Evolutionary conservation across 35 echinoderm and acorn worm genomes (phyloP).

Genomic region (Chiridota heheva): DNA sequence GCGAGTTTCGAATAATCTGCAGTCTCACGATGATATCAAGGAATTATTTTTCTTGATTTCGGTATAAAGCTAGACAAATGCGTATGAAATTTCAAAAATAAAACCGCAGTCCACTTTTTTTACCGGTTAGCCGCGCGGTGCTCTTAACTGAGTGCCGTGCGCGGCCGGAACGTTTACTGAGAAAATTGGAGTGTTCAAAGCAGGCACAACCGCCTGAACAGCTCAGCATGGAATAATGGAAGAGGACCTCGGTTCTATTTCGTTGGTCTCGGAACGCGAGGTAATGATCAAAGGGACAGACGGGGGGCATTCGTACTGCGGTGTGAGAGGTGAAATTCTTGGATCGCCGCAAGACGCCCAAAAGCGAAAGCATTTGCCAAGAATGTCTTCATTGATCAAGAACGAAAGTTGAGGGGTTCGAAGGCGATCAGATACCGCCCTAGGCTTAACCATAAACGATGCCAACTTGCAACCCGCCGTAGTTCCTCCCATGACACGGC

Average conservation of each 20-base stretch:
- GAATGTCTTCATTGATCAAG: constrained; percentile 74
- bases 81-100: no score
- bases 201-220: constrained; percentile 55
- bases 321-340: constrained; percentile 86
- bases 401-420: constrained; percentile 65
- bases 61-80: no score
- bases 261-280: constrained; percentile 44
- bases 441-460: no score
- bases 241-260: constrained; percentile 53
- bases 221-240: constrained; percentile 57
- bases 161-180: not conserved
- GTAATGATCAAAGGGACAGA: constrained; percentile 46
- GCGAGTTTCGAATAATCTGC: no score
- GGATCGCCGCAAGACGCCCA: constrained; percentile 67
- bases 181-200: constrained; percentile 66
- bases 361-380: constrained; percentile 70
- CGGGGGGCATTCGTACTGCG: constrained; percentile 82
- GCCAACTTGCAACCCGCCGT: no score
- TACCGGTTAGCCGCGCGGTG: no score
- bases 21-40: no score
- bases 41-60: no score
- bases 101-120: no score
- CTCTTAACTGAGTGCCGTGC: not conserved
- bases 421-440: no score
- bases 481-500: constrained; percentile 78